Conservation (phyloP, 2,113 vertebrate genomes). For the Meriones unguiculatus region DNA sequence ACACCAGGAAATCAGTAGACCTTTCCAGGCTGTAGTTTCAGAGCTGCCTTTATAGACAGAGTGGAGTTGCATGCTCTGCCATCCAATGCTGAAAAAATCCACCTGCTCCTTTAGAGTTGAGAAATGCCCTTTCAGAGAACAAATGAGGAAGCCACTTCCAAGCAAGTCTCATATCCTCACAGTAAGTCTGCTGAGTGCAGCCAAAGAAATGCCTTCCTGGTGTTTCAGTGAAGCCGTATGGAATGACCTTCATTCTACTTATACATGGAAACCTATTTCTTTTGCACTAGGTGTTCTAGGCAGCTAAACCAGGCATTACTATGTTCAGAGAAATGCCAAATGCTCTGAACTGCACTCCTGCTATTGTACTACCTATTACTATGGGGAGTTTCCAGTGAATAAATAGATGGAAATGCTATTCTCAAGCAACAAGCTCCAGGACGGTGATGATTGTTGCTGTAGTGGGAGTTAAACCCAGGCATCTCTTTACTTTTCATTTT, state of each 20-base stretch:
- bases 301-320: not conserved
- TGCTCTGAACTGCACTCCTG: not conserved
- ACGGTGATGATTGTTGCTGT: not conserved
- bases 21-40: not conserved
- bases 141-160: not conserved
- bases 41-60: not conserved
- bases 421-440: too few relatives aligned
- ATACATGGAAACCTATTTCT: not conserved
- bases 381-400: not conserved
- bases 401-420: not conserved
- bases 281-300: not conserved
- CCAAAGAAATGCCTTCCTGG: not conserved
- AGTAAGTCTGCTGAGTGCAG: not conserved
- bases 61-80: not conserved
- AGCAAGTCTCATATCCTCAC: rapidly evolving
- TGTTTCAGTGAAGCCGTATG: rapidly evolving
- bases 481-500: not conserved
- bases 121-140: not conserved
- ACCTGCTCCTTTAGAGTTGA: not conserved
- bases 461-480: not conserved
- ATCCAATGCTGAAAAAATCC: not conserved
- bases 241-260: not conserved
- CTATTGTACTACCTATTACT: not conserved
- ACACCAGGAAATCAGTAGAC: not conserved
- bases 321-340: not conserved